These are phyloP conservation scores for Odontomachus brunneus DNA, from an alignment of 1,140 invertebrate species.

Conservation along the genomic window DNA sequence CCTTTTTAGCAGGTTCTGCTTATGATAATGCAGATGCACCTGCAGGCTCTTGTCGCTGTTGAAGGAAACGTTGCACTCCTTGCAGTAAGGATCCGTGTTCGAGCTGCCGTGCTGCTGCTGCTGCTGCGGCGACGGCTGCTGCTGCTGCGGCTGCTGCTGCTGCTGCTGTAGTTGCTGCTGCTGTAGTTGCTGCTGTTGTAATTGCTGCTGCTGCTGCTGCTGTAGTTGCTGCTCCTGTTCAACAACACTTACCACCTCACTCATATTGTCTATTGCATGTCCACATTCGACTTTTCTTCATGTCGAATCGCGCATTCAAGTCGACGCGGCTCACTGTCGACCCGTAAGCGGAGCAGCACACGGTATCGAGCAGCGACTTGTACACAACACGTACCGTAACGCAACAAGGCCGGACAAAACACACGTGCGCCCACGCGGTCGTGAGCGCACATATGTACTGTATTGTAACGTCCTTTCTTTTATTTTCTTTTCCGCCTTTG, in stretches of 20 bases:
- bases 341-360: constrained; percentile 7
- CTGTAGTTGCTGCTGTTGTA: constrained; percentile 71
- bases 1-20: constrained; percentile 90
- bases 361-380: neutral
- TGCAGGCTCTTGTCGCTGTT: constrained; percentile 91
- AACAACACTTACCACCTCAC: constrained; percentile 81
- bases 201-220: constrained; percentile 63
- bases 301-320: constrained; percentile 25
- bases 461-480: neutral
- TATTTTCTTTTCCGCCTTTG: constrained; percentile 4
- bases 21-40: constrained; percentile 92
- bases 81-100: constrained; percentile 87
- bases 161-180: constrained; percentile 75
- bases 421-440: constrained; percentile 34
- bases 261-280: constrained; percentile 76
- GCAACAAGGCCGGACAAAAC: neutral
- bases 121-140: constrained; percentile 72
- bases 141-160: constrained; percentile 71
- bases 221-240: constrained; percentile 61
- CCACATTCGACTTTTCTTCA: constrained; percentile 12
- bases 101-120: constrained; percentile 76
- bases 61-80: constrained; percentile 90
- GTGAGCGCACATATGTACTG: constrained; percentile 35
- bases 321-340: neutral
- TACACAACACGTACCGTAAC: constrained; percentile 17